Conservation (phyloP, 2,888 invertebrate species). For the Acronicta alni region DNA sequence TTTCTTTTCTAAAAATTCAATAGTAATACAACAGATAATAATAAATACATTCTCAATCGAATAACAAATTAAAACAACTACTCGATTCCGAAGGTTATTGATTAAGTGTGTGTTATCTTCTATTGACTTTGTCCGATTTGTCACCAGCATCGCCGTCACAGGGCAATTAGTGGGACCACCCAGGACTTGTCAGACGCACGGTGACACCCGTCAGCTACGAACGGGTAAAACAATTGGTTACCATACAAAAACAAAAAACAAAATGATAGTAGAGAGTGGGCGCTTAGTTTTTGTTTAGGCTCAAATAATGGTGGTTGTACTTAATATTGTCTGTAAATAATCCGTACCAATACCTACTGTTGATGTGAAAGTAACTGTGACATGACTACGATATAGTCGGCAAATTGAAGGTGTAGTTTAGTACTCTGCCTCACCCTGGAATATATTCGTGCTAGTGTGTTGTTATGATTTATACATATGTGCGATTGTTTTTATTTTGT, state of each 20-base stretch:
- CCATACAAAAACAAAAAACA: slow-evolving; percentile 46
- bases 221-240: slow-evolving; percentile 66
- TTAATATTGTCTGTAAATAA: no score
- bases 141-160: slow-evolving; percentile 67
- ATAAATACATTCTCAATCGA: slow-evolving; percentile 12
- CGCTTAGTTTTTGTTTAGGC: slow-evolving; percentile 52
- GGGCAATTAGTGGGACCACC: slow-evolving; percentile 78
- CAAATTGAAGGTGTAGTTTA: no score
- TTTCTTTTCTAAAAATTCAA: no score
- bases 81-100: slow-evolving; percentile 42
- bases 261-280: slow-evolving; percentile 53
- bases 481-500: no score
- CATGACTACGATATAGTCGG: no score
- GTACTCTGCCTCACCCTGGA: no score
- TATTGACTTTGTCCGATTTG: slow-evolving; percentile 72
- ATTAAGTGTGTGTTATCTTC: slow-evolving; percentile 62
- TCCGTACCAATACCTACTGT: no score
- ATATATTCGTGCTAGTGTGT: no score
- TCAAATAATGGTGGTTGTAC: slow-evolving; percentile 6
- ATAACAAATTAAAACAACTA: slow-evolving; percentile 33
- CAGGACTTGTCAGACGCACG: slow-evolving; percentile 63
- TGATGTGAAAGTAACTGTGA: no score
- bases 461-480: no score
- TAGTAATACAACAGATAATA: neutral
- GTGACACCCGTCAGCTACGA: slow-evolving; percentile 61